Conservation (phyloP, 2,888 invertebrate species). For the Sinhomidia bicolor region DNA sequence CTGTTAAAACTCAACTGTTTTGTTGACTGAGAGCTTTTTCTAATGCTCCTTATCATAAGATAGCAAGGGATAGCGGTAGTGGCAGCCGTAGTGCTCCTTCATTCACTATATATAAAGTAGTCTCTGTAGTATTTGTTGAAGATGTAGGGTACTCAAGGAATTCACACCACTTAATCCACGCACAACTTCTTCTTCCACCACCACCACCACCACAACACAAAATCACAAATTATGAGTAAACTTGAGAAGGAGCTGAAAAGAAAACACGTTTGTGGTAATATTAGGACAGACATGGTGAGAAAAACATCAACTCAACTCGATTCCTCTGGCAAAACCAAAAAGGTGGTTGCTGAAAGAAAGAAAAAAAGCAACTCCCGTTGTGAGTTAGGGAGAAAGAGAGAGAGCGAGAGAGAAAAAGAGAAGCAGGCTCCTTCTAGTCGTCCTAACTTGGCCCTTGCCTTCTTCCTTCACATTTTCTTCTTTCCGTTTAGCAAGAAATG, state of each 20-base stretch:
- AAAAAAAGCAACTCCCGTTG: not conserved
- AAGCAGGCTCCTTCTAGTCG: not conserved
- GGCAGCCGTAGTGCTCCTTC: not conserved
- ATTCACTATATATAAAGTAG: not conserved
- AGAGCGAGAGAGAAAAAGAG: too few species aligned
- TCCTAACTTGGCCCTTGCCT: not conserved
- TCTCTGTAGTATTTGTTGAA: not conserved
- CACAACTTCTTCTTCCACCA: too few species aligned
- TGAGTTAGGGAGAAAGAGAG: not conserved
- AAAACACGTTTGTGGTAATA: constrained; percentile 38
- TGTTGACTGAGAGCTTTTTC: not conserved
- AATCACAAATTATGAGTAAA: constrained; percentile 35
- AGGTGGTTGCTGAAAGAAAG: not conserved
- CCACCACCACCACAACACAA: constrained; percentile 21
- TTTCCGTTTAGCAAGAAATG: not conserved
- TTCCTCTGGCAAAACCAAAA: not conserved
- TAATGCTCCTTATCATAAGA: too few species aligned
- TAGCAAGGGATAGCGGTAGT: not conserved
- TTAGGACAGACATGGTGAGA: constrained; percentile 7
- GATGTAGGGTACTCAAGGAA: constrained; percentile 16
- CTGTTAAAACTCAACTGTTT: not conserved
- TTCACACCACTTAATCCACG: constrained; percentile 26
- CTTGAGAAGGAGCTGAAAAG: constrained; percentile 16
- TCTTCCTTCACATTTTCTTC: not conserved
- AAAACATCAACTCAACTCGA: constrained; percentile 37